Conservation (phyloP, 2,888 invertebrate genomes). For the Zelleria hepariella region DNA sequence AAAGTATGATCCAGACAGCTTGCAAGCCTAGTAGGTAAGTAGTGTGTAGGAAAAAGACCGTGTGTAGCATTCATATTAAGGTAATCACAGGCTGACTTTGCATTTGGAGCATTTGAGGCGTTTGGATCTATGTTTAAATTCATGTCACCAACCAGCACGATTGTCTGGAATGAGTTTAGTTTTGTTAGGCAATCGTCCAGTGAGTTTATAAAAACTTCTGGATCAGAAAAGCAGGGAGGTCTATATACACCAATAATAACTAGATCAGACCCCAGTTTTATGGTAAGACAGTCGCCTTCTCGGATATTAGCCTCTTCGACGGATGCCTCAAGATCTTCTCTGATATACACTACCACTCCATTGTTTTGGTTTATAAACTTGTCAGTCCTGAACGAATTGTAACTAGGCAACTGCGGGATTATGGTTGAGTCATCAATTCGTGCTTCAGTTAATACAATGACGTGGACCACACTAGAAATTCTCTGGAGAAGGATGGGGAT, state of each 20-base stretch:
- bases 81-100: not conserved
- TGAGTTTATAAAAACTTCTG: not conserved
- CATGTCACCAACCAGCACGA: not conserved
- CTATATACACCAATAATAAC: not conserved
- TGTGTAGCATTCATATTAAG: not conserved
- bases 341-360: not conserved
- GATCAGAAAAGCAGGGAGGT: not conserved
- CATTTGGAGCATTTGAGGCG: too few species aligned
- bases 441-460: not conserved
- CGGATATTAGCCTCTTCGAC: not conserved
- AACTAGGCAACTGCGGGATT: not conserved
- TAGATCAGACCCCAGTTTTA: not conserved
- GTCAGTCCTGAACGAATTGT: not conserved
- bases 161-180: not conserved
- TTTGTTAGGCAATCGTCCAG: not conserved
- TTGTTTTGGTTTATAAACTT: not conserved
- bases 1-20: conserved; percentile 1
- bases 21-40: not conserved
- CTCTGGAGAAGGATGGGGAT: not conserved
- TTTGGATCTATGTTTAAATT: not conserved
- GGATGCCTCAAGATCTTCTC: not conserved
- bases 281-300: not conserved
- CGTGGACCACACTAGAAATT: not conserved
- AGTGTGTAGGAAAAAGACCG: not conserved
- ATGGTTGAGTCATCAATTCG: not conserved